Evolutionary conservation across 2,888 invertebrate genomes (phyloP).

Genomic region (Nephrotoma guestfalica): DNA sequence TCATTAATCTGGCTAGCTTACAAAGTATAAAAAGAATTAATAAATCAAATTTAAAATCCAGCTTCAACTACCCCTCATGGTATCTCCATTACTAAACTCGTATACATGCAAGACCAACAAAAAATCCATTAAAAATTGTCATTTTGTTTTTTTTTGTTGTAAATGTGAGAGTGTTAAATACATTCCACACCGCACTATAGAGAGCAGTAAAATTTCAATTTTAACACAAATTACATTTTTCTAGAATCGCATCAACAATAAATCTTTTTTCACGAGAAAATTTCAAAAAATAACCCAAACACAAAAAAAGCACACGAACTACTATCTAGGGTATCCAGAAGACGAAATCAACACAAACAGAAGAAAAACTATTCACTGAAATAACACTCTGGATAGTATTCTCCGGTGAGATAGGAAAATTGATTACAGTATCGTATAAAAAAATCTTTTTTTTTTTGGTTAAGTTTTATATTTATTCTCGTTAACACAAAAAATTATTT

Average conservation of each 20-base stretch:
- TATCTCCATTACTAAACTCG: not conserved
- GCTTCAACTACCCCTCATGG: not conserved
- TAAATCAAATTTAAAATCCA: not conserved
- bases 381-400: not conserved
- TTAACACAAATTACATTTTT: not conserved
- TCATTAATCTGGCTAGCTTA: not conserved
- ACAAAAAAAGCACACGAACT: not conserved
- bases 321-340: not conserved
- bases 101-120: not conserved
- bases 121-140: not conserved
- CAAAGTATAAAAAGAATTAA: not conserved
- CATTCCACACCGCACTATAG: not conserved
- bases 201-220: not conserved
- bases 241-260: not conserved
- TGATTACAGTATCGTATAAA: not conserved
- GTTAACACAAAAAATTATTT: not conserved
- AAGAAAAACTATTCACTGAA: not conserved
- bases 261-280: not conserved
- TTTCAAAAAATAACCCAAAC: not conserved
- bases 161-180: not conserved
- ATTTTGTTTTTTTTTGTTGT: not conserved
- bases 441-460: not conserved
- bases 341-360: not conserved
- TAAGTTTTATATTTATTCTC: not conserved
- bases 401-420: not conserved